Base-by-base conservation (phyloP, 2,797 vertebrate species). In the Brachyalestes nurse region DNA sequence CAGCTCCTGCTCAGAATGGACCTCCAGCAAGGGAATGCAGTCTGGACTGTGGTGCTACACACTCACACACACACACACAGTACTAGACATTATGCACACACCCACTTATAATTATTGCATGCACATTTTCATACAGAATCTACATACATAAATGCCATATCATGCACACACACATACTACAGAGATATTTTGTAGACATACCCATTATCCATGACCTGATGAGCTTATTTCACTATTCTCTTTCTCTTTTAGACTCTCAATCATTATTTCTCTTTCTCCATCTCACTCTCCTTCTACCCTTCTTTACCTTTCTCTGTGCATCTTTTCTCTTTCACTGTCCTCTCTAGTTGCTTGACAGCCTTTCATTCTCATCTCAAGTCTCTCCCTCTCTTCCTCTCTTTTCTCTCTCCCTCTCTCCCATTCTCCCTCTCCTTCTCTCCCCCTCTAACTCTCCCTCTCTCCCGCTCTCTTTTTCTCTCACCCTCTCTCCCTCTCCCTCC, bases 121-220 rank as follows among this genome's bases (percentile, higher is more conserved):
- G 64, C 49, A 73, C 23, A 34, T 23, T 5, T n/a, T 61, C 21
- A 57, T 45, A 23, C 53, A 58, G 14, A 55, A 40, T 7, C 16
- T 4, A 72, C 64, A 13, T 34, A 34, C 34, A 2, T 34, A 19
- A 69, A 62, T 17, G 23, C 45, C 14, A 40, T 25, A 21, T 5
- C 23, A 0, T 19, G 1, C 28, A 3, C 28, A 3, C 57, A 25
- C 69, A 38, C 7, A 2, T 19, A n/a, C 51, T 19, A 75, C 25
- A 21, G 40, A 69, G 25, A 58, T 64, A 74, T 72, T 75, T 38
- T 74, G 28, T n/a, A 66, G 25, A 65, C 64, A 55, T 34, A 62
- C 55, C 38, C 21, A 28, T 69, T 78, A 77, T 80, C 83, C 72
- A 55, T 74, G 21, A 38, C 10, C 51, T 55, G n/a, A 34, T 34